Conservation (phyloP, 2,888 invertebrate species). For the Epirrita christyi region DNA sequence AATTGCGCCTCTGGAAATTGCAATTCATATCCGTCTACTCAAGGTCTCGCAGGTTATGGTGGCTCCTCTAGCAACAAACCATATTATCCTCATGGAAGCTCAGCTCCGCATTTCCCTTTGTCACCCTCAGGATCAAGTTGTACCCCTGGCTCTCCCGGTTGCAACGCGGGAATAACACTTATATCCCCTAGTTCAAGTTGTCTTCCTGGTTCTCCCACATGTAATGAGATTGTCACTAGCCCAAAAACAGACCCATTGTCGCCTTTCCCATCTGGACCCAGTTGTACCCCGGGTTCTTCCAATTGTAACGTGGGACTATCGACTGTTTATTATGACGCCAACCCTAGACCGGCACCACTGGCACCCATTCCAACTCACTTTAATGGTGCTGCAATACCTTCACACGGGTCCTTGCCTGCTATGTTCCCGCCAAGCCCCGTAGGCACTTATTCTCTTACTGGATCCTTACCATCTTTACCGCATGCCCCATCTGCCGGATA, state of each 20-base stretch:
- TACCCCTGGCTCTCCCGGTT: constrained; percentile 22
- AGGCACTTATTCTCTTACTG: constrained; percentile 9
- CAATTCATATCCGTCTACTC: constrained; percentile 25
- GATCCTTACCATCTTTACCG: constrained; percentile 7
- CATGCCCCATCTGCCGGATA: constrained; percentile 9
- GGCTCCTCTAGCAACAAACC: constrained; percentile 14
- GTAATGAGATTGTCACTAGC: constrained; percentile 7
- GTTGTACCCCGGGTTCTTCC: constrained; percentile 23
- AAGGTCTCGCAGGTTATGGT: constrained; percentile 17
- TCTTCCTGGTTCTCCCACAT: constrained; percentile 7
- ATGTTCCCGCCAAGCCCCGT: not conserved
- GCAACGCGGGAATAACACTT: constrained; percentile 13
- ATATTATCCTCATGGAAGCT: constrained; percentile 10
- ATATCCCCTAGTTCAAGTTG: constrained; percentile 9
- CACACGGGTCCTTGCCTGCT: constrained; percentile 1
- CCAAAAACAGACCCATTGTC: not conserved
- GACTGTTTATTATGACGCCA: not conserved
- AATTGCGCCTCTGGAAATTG: constrained; percentile 47
- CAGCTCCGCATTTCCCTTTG: constrained; percentile 4
- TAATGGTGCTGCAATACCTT: not conserved
- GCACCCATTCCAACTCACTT: constrained; percentile 7
- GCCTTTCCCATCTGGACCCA: constrained; percentile 7
- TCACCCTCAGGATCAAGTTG: constrained; percentile 11
- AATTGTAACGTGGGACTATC: constrained; percentile 15
- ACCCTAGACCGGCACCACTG: not conserved